A percentile compares a stretch with the other conserved stretches of the same genome.
Conservation (phyloP, 2,888 invertebrate species). For the Dorcus hopei region DNA sequence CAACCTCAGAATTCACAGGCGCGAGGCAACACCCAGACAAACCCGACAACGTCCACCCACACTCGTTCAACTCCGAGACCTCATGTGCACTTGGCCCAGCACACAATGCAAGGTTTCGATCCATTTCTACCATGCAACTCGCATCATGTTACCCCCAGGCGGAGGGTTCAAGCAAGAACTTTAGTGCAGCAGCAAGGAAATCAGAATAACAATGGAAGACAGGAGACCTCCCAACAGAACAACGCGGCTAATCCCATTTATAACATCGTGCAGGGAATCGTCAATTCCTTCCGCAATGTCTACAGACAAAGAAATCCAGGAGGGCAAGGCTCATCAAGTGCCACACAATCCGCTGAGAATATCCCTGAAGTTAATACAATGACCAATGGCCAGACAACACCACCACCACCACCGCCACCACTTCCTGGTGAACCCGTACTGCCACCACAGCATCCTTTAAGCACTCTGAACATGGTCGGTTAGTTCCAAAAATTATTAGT, state of each 20-base stretch:
- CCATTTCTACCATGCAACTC: slow-evolving; percentile 71
- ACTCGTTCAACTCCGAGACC: slow-evolving; percentile 65
- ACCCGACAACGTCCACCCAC: slow-evolving; percentile 69
- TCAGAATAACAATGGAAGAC: slow-evolving; percentile 13
- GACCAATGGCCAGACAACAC: neutral
- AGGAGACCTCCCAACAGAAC: slow-evolving; percentile 1
- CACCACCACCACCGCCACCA: slow-evolving; percentile 5
- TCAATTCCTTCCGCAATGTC: slow-evolving; percentile 31
- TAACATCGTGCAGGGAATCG: slow-evolving; percentile 34
- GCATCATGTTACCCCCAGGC: slow-evolving; percentile 57
- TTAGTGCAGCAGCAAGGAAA: slow-evolving; percentile 19
- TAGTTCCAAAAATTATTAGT: neutral
- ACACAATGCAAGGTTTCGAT: slow-evolving; percentile 60
- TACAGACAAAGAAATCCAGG: slow-evolving; percentile 19
- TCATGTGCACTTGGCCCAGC: slow-evolving; percentile 62
- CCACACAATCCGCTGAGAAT: neutral
- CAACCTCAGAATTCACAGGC: slow-evolving; percentile 49
- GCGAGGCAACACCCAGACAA: slow-evolving; percentile 63
- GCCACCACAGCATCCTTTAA: slow-evolving; percentile 4
- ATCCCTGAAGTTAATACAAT: neutral
- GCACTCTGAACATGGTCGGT: slow-evolving; percentile 28
- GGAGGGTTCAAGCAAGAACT: slow-evolving; percentile 25
- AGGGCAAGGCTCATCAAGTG: neutral
- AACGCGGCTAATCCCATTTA: slow-evolving; percentile 24
- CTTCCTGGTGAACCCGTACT: neutral